phyloP scores from a whole-genome alignment of 2,888 invertebrate genomes.

The Caenorhabditis becei region DNA sequence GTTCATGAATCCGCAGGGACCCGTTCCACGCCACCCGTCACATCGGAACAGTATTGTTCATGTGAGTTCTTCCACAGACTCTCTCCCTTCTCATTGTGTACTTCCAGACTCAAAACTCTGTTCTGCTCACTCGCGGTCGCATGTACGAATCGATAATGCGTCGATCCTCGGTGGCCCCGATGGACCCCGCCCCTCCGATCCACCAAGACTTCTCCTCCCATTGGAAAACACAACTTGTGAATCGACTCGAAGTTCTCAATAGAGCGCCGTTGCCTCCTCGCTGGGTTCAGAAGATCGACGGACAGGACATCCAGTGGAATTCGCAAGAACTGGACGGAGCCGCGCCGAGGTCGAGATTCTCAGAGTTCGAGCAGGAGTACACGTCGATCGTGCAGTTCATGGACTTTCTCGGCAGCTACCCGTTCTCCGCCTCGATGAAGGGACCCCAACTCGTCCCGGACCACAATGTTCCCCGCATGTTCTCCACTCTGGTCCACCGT shows the following conservation, averaged over 20 bases:
- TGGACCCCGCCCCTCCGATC: background rate
- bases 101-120: background rate
- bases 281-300: constrained; percentile 37
- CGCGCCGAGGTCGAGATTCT: constrained; percentile 28
- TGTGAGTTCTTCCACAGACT: background rate
- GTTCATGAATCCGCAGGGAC: constrained; percentile 45
- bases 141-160: constrained; percentile 58
- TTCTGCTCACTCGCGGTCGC: constrained; percentile 29
- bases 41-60: constrained; percentile 24
- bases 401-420: constrained; percentile 53
- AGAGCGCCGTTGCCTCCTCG: constrained; percentile 27
- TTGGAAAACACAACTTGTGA: constrained; percentile 42
- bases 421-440: constrained; percentile 34
- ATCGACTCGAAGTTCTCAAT: constrained; percentile 1
- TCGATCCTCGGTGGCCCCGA: constrained; percentile 27
- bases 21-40: constrained; percentile 9
- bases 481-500: constrained; percentile 51
- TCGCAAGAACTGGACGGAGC: constrained; percentile 44
- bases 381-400: constrained; percentile 52
- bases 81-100: too few relatives aligned
- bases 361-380: constrained; percentile 42
- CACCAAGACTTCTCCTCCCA: constrained; percentile 20
- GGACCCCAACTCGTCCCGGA: constrained; percentile 18
- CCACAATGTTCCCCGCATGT: constrained; percentile 44
- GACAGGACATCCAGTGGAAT: constrained; percentile 47